Evolutionary conservation across 2,797 vertebrate genomes (phyloP), one percentile per base, ranked within the genome.

Genomic region (Labeo calbasu): DNA sequence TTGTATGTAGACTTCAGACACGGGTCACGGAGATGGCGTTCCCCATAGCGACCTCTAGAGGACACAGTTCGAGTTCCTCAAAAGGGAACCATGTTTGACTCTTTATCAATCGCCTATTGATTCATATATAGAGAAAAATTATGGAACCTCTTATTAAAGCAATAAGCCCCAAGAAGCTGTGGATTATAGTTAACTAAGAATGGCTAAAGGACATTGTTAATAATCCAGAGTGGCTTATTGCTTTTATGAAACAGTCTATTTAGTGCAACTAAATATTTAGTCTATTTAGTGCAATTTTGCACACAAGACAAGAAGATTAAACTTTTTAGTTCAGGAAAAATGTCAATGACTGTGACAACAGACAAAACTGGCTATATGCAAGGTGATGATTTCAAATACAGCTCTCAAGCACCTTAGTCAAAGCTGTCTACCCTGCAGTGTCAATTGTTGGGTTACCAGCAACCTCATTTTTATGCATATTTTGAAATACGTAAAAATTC

Each of bases 251-350:
- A 32, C 32, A 32, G 32, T 32, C 4, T 17, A 57, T 57, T 4
- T 1, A 4, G 48, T 81, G 25, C 76, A 3, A n/a, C n/a, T n/a
- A n/a, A n/a, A n/a, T n/a, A n/a, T n/a, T n/a, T n/a, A 32, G 32
- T 32, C 4, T 17, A 57, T 57, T 4, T 1, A 4, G 48, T 81
- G 25, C 76, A 97, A 92, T 93, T 93, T 91, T 96, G 95, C 91
- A 95, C 96, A 90, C 93, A 93, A 93, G 92, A 95, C 89, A 98
- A 98, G 93, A 95, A 96, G 84, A 92, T 97, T 61, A 96, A 96
- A 84, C 85, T 97, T 90, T 97, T 98, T 95, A 96, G 96, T 88
- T 97, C 95, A 95, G 97, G 97, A 94, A 93, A 93, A 77, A 96
- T 96, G 87, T 95, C 96, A 92, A 94, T 99, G 96, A 96, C 96